These are phyloP conservation scores for Rhinichthys osculus DNA, from an alignment of 2,797 vertebrate genomes.

Conservation along the genomic window DNA sequence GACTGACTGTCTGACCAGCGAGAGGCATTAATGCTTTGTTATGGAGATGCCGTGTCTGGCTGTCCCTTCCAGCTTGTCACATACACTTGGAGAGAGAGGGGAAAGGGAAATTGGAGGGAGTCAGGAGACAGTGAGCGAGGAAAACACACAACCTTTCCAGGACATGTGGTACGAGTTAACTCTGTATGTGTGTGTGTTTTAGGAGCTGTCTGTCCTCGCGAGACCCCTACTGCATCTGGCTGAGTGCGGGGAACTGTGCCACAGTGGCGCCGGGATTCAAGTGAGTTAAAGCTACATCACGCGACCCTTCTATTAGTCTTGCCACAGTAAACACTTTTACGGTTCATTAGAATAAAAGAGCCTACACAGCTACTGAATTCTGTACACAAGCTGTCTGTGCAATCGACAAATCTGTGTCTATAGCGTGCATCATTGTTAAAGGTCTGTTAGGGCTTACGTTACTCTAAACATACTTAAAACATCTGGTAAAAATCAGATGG, in stretches of 20 bases:
- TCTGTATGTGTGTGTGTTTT: constrained; percentile 57
- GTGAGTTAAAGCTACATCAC: constrained; percentile 73
- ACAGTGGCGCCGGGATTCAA: constrained; percentile 78
- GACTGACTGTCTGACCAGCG: constrained; percentile 35
- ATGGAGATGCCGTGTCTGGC: constrained; percentile 45
- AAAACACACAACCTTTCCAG: constrained; percentile 45
- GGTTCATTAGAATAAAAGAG: constrained; percentile 30
- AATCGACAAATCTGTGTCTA: background rate
- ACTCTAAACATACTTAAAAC: constrained; percentile 36
- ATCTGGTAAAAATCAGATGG: constrained; percentile 41
- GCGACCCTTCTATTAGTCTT: constrained; percentile 27
- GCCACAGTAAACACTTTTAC: constrained; percentile 33
- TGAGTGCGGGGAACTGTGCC: constrained; percentile 82
- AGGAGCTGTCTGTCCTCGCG: constrained; percentile 90
- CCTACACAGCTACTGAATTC: constrained; percentile 12
- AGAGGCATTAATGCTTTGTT: constrained; percentile 44
- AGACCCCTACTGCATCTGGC: constrained; percentile 93
- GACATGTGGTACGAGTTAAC: constrained; percentile 60
- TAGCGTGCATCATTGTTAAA: constrained; percentile 18
- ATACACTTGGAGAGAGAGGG: constrained; percentile 27
- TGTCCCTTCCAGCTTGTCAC: constrained; percentile 54
- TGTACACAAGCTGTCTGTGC: background rate
- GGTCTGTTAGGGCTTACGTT: constrained; percentile 15
- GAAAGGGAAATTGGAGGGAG: constrained; percentile 35
- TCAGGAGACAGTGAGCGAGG: constrained; percentile 13